A percentile compares a stretch with the other conserved stretches of the same genome.
These are phyloP conservation scores for Tychaedon coryphoeus DNA, from an alignment of 2,113 vertebrate genomes.

Conservation along the genomic window DNA sequence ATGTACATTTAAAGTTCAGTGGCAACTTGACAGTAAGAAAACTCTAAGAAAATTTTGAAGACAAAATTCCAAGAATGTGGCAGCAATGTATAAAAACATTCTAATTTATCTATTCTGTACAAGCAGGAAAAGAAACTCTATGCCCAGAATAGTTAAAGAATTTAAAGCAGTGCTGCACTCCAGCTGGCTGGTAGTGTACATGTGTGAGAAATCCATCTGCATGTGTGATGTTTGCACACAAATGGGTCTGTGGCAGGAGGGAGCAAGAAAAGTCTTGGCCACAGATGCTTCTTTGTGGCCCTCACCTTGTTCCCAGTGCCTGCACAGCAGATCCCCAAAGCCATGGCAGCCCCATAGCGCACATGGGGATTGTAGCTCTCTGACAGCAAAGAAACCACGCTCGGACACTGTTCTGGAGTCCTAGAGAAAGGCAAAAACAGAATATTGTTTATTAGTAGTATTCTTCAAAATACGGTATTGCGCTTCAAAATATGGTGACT, in stretches of 20 bases:
- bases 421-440: slow-evolving; percentile 66
- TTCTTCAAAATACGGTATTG: neutral
- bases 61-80: neutral
- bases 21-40: neutral
- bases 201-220: neutral
- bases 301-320: slow-evolving; percentile 97
- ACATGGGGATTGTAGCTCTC: slow-evolving; percentile 99
- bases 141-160: neutral
- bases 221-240: neutral
- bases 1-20: neutral
- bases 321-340: slow-evolving; percentile 96
- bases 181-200: neutral
- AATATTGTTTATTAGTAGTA: neutral
- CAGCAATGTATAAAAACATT: neutral
- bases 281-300: neutral
- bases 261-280: neutral
- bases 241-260: neutral
- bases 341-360: slow-evolving; percentile 96
- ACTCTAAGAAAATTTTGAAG: neutral
- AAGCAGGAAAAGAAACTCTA: neutral
- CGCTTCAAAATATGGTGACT: neutral
- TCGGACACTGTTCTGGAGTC: slow-evolving; percentile 97
- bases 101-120: neutral
- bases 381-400: slow-evolving; percentile 94
- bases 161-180: neutral